Conservation (phyloP, 2,797 vertebrate genomes). For the Myoxocephalus aenaeus region DNA sequence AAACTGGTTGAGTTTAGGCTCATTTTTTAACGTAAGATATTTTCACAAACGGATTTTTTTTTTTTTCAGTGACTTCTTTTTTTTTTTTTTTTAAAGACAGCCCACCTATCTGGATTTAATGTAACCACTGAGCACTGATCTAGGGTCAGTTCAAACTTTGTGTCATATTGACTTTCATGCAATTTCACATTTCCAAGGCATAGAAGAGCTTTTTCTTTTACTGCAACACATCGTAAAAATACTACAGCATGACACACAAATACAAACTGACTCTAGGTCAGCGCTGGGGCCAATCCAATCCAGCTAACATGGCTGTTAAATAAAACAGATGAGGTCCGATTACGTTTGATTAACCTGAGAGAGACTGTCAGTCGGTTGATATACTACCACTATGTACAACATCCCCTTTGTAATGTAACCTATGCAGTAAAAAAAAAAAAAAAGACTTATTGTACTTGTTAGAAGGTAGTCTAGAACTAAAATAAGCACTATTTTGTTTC, state of each 20-base stretch:
- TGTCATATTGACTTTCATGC: slow-evolving; percentile 35
- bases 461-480: slow-evolving; percentile 56
- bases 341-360: slow-evolving; percentile 78
- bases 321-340: slow-evolving; percentile 68
- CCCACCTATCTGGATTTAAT: slow-evolving; percentile 47
- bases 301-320: slow-evolving; percentile 52
- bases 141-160: slow-evolving; percentile 27
- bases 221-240: slow-evolving; percentile 10
- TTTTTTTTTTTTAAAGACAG: slow-evolving; percentile 18
- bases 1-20: slow-evolving; percentile 51
- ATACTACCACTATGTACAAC: slow-evolving; percentile 65
- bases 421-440: slow-evolving; percentile 53
- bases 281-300: slow-evolving; percentile 29
- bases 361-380: slow-evolving; percentile 62
- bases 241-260: slow-evolving; percentile 35
- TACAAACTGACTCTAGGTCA: slow-evolving; percentile 42
- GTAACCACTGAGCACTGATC: slow-evolving; percentile 33
- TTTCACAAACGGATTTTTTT: slow-evolving; percentile 48
- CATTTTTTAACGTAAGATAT: slow-evolving; percentile 36
- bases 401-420: slow-evolving; percentile 43
- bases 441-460: slow-evolving; percentile 35
- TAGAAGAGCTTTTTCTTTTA: background rate
- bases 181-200: slow-evolving; percentile 41
- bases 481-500: slow-evolving; percentile 50
- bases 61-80: slow-evolving; percentile 14